These are phyloP conservation scores for Lepetodrilus schrolli DNA, from an alignment of 2,888 invertebrate species.

Conservation along the genomic window DNA sequence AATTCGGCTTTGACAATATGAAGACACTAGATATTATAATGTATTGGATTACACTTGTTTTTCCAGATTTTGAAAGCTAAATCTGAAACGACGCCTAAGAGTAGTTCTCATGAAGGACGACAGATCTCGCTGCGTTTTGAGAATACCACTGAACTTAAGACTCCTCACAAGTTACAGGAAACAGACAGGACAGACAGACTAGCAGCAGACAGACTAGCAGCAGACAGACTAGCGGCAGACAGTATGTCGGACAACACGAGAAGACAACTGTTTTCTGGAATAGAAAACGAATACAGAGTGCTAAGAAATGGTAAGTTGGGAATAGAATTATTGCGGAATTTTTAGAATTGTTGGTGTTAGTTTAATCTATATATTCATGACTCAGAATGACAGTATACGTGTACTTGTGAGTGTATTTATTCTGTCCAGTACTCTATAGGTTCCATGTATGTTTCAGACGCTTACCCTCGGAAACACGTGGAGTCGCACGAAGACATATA, in stretches of 20 bases:
- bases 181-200: too few species aligned
- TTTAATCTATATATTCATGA: too few species aligned
- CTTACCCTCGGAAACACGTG: neutral
- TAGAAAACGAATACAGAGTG: neutral
- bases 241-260: neutral
- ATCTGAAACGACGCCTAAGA: constrained; percentile 19
- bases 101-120: neutral
- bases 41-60: too few species aligned
- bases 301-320: constrained; percentile 23
- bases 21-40: too few species aligned
- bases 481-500: constrained; percentile 9
- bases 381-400: too few species aligned
- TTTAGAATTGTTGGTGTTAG: neutral
- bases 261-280: constrained; percentile 12
- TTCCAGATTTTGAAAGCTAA: neutral
- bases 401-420: too few species aligned
- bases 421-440: too few species aligned
- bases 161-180: neutral
- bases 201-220: too few species aligned
- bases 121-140: constrained; percentile 5
- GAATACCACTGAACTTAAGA: neutral
- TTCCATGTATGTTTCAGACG: neutral
- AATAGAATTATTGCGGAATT: too few species aligned
- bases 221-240: neutral
- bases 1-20: too few species aligned